These are phyloP conservation scores for Conus canariensis DNA, from an alignment of 2,888 invertebrate genomes.

Conservation along the genomic window DNA sequence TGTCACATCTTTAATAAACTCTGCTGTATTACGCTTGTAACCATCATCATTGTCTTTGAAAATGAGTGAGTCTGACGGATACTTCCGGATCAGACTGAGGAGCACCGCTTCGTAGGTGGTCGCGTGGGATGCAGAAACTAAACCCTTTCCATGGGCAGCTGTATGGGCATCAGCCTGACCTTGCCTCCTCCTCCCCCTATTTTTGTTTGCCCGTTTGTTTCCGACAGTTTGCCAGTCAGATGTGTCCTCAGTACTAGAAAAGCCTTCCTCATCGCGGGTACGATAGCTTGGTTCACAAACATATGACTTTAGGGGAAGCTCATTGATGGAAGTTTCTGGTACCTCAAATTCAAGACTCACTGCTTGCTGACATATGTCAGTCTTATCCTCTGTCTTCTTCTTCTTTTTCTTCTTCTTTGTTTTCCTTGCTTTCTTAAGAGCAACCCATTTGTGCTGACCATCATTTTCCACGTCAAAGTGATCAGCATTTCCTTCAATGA, in stretches of 20 bases:
- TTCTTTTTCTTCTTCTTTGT: neutral
- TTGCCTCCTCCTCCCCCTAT: no score
- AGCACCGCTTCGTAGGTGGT: neutral
- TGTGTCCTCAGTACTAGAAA: neutral
- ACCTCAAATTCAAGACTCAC: neutral
- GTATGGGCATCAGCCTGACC: no score
- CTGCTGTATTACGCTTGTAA: conserved; percentile 42
- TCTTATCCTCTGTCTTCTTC: neutral
- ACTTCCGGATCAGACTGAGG: conserved; percentile 25
- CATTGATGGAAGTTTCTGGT: conserved; percentile 28
- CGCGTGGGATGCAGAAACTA: neutral
- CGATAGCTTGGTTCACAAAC: neutral
- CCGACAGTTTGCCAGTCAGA: neutral
- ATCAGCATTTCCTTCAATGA: conserved; percentile 15
- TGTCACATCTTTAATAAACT: conserved; percentile 50
- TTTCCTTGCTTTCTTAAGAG: neutral
- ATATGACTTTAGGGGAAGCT: neutral
- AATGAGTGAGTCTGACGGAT: conserved; percentile 38
- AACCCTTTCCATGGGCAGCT: no score
- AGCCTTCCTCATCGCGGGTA: neutral
- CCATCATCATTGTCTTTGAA: conserved; percentile 41
- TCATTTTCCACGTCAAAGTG: neutral
- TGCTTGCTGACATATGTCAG: neutral
- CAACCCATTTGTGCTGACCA: conserved; percentile 13
- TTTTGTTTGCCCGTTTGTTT: neutral